Evolutionary conservation across 2,888 invertebrate species (phyloP).

Genomic region (Xanthorhoe spadicearia): DNA sequence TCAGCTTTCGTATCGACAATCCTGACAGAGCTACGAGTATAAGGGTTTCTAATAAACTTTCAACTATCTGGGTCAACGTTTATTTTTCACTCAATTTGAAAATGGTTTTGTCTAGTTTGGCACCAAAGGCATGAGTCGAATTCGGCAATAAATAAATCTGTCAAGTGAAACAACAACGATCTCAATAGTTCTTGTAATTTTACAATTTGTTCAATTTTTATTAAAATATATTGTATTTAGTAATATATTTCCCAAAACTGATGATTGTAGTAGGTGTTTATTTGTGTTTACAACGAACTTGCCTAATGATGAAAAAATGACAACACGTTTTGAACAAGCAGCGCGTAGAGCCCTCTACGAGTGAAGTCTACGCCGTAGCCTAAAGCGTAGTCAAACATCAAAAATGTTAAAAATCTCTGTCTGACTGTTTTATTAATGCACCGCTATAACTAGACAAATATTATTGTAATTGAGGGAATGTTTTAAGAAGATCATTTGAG

Average conservation of each 20-base stretch:
- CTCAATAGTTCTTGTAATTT: too few relatives aligned
- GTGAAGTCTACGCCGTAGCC: conserved; percentile 1
- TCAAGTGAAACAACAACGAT: background rate
- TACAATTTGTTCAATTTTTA: too few relatives aligned
- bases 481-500: too few relatives aligned
- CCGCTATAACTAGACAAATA: too few relatives aligned
- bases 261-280: background rate
- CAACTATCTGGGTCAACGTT: conserved; percentile 30
- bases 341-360: conserved; percentile 4
- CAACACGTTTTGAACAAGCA: conserved; percentile 9
- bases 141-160: too few relatives aligned
- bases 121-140: background rate
- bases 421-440: too few relatives aligned
- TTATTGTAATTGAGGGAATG: too few relatives aligned
- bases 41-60: conserved; percentile 35
- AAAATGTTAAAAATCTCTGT: background rate
- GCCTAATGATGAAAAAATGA: conserved; percentile 12
- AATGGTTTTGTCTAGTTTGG: conserved; percentile 3
- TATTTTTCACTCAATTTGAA: conserved; percentile 33
- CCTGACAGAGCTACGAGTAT: conserved; percentile 41
- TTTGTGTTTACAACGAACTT: conserved; percentile 1
- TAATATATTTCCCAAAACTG: too few relatives aligned
- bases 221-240: too few relatives aligned
- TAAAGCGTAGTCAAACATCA: background rate
- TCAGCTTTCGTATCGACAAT: conserved; percentile 48